Conservation (phyloP, 2,113 vertebrate genomes). For the Delphinapterus leucas region DNA sequence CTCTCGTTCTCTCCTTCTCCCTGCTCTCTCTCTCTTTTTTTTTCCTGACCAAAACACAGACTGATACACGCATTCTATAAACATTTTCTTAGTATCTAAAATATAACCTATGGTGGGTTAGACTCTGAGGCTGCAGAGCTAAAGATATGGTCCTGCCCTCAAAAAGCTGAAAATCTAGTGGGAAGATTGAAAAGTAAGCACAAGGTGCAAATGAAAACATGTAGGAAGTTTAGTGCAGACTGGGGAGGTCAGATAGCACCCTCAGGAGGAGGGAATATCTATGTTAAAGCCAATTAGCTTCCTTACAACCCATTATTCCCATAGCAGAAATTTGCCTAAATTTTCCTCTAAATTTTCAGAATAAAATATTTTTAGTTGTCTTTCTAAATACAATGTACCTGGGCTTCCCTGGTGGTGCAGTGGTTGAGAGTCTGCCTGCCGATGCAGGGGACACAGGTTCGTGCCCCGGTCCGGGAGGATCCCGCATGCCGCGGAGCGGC, state of each 20-base stretch:
- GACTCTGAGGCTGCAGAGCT: background rate
- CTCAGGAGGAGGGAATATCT: background rate
- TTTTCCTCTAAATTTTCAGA: background rate
- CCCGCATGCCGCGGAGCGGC: too few relatives aligned
- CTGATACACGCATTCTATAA: background rate
- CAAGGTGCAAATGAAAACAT: background rate
- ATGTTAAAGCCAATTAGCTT: background rate
- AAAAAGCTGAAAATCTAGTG: background rate
- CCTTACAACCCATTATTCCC: background rate
- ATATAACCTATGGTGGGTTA: background rate
- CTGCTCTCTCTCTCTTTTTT: background rate
- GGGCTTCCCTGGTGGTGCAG: background rate
- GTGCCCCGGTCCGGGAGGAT: too few relatives aligned
- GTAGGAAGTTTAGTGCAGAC: background rate
- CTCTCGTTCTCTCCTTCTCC: accelerated
- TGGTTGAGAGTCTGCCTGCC: too few relatives aligned
- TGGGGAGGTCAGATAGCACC: background rate
- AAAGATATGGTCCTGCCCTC: background rate
- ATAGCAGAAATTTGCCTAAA: background rate
- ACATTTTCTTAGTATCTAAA: background rate
- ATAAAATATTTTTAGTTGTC: background rate
- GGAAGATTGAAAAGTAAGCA: background rate
- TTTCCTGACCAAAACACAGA: background rate
- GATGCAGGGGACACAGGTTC: too few relatives aligned
- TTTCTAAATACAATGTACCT: background rate